Evolutionary conservation across 2,113 vertebrate species (phyloP).

Genomic region (Reinhardtius hippoglossoides): DNA sequence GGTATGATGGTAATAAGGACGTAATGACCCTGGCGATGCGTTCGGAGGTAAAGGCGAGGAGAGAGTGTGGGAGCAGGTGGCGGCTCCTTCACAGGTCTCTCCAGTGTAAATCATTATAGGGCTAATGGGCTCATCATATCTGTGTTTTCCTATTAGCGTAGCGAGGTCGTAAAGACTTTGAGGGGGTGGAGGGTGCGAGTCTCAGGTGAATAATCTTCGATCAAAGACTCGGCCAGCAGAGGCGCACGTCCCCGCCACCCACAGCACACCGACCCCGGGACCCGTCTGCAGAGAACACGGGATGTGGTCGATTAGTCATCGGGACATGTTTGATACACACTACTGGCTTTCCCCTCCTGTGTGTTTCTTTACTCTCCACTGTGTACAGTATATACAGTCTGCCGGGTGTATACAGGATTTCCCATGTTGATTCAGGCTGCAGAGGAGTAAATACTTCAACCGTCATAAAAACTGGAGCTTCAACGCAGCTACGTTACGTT

Average conservation of each 20-base stretch:
- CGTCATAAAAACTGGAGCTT: neutral
- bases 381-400: neutral
- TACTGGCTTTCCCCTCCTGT: neutral
- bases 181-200: neutral
- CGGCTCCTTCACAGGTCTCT: constrained; percentile 27
- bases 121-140: constrained; percentile 57
- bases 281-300: neutral
- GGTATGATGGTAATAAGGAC: constrained; percentile 19
- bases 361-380: too few relatives aligned
- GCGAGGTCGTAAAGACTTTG: constrained; percentile 6
- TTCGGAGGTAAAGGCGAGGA: constrained; percentile 11
- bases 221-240: neutral
- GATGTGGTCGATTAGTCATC: too few relatives aligned
- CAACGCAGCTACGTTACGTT: neutral
- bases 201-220: neutral
- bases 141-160: constrained; percentile 54
- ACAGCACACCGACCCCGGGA: too few relatives aligned
- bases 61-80: neutral
- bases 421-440: constrained; percentile 35
- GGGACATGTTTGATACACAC: too few relatives aligned
- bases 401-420: constrained; percentile 25
- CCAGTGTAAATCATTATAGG: constrained; percentile 38
- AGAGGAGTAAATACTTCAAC: neutral
- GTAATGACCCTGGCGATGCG: constrained; percentile 62
- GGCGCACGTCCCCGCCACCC: neutral